Percentiles rank a stretch among this genome's conserved stretches.
Evolutionary conservation across 2,888 invertebrate species (phyloP).

Genomic region (Dicyrtoma fusca): DNA sequence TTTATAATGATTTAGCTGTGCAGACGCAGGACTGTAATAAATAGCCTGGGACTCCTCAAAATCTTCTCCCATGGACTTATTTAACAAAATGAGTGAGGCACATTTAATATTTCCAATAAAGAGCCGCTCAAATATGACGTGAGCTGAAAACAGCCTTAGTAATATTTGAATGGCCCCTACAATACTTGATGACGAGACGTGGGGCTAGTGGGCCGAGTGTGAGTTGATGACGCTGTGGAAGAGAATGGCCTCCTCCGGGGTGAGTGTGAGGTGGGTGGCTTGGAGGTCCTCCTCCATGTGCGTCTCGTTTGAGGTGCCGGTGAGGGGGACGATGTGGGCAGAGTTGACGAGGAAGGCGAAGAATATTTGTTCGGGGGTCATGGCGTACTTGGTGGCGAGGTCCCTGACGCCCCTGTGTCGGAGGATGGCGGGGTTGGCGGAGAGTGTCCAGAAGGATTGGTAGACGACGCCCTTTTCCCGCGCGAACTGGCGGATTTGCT

Average conservation of each 20-base stretch:
- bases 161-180: too few species aligned
- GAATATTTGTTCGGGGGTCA: constrained; percentile 41
- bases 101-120: too few species aligned
- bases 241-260: constrained; percentile 15
- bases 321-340: constrained; percentile 34
- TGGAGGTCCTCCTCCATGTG: constrained; percentile 44
- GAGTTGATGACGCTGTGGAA: constrained; percentile 34
- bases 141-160: too few species aligned
- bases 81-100: too few species aligned
- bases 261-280: constrained; percentile 33
- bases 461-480: constrained; percentile 30
- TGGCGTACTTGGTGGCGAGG: constrained; percentile 32
- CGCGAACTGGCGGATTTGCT: constrained; percentile 34
- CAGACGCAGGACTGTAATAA: too few species aligned
- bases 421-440: constrained; percentile 38
- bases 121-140: too few species aligned
- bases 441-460: constrained; percentile 44
- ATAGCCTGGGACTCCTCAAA: too few species aligned
- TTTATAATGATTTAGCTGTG: too few species aligned
- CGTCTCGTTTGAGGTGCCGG: constrained; percentile 37
- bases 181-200: too few species aligned
- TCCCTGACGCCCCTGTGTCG: neutral
- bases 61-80: too few species aligned
- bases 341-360: constrained; percentile 41
- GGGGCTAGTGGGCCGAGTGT: too few species aligned